Base-by-base conservation (phyloP, 2,888 invertebrate species). In the Drosophila atripex region DNA sequence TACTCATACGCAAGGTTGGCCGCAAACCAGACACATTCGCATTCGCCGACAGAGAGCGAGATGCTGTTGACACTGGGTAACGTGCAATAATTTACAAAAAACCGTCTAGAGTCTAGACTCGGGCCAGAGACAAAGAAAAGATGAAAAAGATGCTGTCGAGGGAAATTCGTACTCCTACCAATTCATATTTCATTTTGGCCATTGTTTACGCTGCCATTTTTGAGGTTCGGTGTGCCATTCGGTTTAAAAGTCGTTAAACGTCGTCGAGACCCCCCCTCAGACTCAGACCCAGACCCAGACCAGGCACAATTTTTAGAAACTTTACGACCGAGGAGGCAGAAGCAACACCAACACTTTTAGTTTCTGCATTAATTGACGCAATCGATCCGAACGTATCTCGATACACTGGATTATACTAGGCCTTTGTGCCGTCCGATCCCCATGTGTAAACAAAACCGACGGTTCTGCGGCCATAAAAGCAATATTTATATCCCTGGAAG, bases 1-100 rank as follows among this genome's bases (percentile, higher is more conserved):
- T 76, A 72, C 87, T 73, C 76, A 84, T 88, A 88, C 83, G 87
- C 83, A 72, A 80, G 76, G 86, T 86, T 79, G 80, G 85, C 78
- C 84, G 74, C 80, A 76, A 65, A 60, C 53, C 50, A 55, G 69
- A 74, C 76, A 75, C 71, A 68, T 53, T 28, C 28, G 45, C 45
- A 49, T 35, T 21, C 65, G n/a, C 14, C n/a, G n/a, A 39, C 32
- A 28, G 11, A 47, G 14, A 39, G 30, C 25, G 21, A 23, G 38
- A 52, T 35, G 61, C 53, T 71, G 53, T 39, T 61, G 53, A 60
- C 52, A 49, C 52, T 43, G 47, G 47, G 41, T n/a, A 39, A 51
- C 47, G 46, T 28, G 73, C 46, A 73, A 71, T 63, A 72, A 72
- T 63, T 72, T 55, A 71, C n/a, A 70, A 53, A 58, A 58, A 57